phyloP scores from a whole-genome alignment of 2,113 vertebrate genomes.

The Danionella cerebrum region DNA sequence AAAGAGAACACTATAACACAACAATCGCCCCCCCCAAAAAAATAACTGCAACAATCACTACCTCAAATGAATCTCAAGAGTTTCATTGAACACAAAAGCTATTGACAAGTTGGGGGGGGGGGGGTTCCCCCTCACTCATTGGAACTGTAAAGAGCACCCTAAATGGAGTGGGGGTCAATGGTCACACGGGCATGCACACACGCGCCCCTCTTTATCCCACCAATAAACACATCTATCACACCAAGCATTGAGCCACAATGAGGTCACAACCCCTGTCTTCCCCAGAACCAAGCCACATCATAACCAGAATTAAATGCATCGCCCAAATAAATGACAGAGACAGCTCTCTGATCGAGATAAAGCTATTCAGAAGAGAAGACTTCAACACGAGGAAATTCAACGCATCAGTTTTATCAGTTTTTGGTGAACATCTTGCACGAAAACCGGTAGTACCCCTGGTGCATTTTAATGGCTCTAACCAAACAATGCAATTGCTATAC shows the following conservation, averaged over 20 bases:
- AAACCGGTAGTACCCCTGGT: too few relatives aligned
- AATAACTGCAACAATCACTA: neutral
- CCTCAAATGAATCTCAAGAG: too few relatives aligned
- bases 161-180: constrained; percentile 1
- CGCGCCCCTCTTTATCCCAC: constrained; percentile 25
- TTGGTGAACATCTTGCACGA: too few relatives aligned
- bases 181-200: constrained; percentile 12
- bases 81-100: too few relatives aligned
- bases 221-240: constrained; percentile 38
- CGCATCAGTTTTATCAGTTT: too few relatives aligned
- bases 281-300: constrained; percentile 33
- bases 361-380: too few relatives aligned
- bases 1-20: constrained; percentile 24
- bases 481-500: too few relatives aligned
- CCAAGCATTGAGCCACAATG: constrained; percentile 27
- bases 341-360: neutral
- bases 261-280: constrained; percentile 37
- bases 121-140: neutral
- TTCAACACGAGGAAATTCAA: too few relatives aligned
- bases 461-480: too few relatives aligned
- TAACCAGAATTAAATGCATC: constrained; percentile 30
- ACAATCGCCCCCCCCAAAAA: neutral
- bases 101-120: neutral
- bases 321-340: constrained; percentile 34
- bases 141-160: neutral